phyloP scores from a whole-genome alignment of 2,113 vertebrate species.

The Dolichotis patagonum region DNA sequence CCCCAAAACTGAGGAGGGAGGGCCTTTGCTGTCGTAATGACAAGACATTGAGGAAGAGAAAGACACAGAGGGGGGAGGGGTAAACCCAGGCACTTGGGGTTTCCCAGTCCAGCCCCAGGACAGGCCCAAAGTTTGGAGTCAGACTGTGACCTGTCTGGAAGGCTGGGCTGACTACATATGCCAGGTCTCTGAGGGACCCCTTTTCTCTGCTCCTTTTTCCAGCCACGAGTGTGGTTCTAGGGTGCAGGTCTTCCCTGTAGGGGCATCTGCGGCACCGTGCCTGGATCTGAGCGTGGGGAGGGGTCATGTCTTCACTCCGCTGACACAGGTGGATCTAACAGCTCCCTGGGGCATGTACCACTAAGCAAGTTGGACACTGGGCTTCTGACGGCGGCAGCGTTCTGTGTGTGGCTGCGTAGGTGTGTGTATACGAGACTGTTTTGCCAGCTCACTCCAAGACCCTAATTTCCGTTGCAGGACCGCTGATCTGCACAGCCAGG shows the following conservation, averaged over 20 bases:
- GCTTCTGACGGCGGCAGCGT: not conserved
- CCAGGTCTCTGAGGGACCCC: not conserved
- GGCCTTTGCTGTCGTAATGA: not conserved
- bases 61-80: not conserved
- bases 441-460: constrained; percentile 39
- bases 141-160: not conserved
- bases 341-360: not conserved
- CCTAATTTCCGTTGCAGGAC: constrained; percentile 20
- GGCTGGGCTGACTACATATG: not conserved
- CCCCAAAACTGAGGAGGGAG: not conserved
- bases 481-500: constrained; percentile 45
- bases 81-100: not conserved
- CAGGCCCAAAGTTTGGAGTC: constrained; percentile 33
- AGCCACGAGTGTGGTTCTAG: not conserved
- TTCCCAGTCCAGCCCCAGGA: constrained; percentile 7
- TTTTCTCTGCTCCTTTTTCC: not conserved
- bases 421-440: not conserved
- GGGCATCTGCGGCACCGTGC: not conserved
- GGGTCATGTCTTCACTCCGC: not conserved
- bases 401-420: not conserved
- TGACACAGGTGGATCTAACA: not conserved
- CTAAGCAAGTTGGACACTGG: not conserved
- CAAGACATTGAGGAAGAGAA: not conserved
- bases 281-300: not conserved
- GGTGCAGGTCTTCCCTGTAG: not conserved